A percentile compares a stretch with the other conserved stretches of the same genome.
phyloP scores from a whole-genome alignment of 2,797 vertebrate species.

The Podarcis siculus region DNA sequence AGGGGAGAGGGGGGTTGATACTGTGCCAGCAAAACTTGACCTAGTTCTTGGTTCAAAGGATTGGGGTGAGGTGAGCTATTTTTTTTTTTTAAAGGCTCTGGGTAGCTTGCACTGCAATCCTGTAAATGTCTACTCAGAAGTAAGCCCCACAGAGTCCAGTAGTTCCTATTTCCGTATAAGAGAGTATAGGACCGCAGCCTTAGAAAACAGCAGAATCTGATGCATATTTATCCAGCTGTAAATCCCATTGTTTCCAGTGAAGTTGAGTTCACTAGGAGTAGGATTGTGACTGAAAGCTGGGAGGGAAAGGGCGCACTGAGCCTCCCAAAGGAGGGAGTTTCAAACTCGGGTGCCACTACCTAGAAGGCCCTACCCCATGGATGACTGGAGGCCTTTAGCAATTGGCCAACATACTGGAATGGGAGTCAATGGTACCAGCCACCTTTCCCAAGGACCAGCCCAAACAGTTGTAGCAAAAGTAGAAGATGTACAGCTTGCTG shows the following conservation, averaged over 20 bases:
- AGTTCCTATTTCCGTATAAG: neutral
- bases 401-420: neutral
- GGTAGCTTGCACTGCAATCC: neutral
- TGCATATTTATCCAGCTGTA: neutral
- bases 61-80: neutral
- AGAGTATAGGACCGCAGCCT: neutral
- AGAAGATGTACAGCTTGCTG: constrained; percentile 56
- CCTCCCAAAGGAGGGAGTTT: neutral
- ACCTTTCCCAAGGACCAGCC: constrained; percentile 41
- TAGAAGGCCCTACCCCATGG: neutral
- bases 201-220: neutral
- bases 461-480: constrained; percentile 55
- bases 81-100: too few relatives aligned
- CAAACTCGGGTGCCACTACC: neutral
- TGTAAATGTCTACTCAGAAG: neutral
- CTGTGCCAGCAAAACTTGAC: neutral
- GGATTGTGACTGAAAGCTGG: neutral
- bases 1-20: neutral
- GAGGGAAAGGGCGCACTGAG: neutral
- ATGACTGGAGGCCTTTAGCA: neutral
- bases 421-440: neutral
- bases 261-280: neutral
- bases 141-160: neutral
- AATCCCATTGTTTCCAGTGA: neutral
- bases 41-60: neutral